Conservation (phyloP, 2,888 invertebrate species). For the Tryphoninae sp. region DNA sequence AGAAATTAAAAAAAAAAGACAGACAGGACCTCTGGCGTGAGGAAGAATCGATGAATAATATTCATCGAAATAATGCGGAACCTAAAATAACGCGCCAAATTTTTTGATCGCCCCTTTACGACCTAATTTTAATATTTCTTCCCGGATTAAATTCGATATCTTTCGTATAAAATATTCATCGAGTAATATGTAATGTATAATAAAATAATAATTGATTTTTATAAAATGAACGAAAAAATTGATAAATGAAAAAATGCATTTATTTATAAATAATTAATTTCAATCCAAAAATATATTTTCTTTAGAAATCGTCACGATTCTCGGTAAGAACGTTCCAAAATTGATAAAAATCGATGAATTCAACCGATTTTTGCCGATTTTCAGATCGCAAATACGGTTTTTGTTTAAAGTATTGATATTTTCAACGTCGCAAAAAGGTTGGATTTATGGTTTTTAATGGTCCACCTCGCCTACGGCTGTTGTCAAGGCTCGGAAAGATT, state of each 20-base stretch:
- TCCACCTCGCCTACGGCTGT: constrained; percentile 35
- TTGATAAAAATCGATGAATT: background rate
- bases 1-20: constrained; percentile 1
- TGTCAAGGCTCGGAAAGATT: constrained; percentile 24
- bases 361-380: background rate
- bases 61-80: constrained; percentile 27
- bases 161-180: background rate
- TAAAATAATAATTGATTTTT: too few relatives aligned
- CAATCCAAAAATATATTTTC: too few relatives aligned
- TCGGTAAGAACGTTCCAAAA: background rate
- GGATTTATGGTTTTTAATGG: constrained; percentile 25
- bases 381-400: background rate
- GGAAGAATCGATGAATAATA: constrained; percentile 5
- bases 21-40: constrained; percentile 12
- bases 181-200: too few relatives aligned
- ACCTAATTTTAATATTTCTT: constrained; percentile 2
- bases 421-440: constrained; percentile 8
- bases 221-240: too few relatives aligned
- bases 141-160: background rate
- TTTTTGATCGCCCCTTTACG: constrained; percentile 26
- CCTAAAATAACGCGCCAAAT: constrained; percentile 33
- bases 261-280: too few relatives aligned
- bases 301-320: too few relatives aligned
- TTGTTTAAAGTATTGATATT: background rate
- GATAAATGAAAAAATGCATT: too few relatives aligned